Evolutionary conservation across 92 coral and sea anemone species (phyloP).

Genomic region (Scolanthus callimorphus): DNA sequence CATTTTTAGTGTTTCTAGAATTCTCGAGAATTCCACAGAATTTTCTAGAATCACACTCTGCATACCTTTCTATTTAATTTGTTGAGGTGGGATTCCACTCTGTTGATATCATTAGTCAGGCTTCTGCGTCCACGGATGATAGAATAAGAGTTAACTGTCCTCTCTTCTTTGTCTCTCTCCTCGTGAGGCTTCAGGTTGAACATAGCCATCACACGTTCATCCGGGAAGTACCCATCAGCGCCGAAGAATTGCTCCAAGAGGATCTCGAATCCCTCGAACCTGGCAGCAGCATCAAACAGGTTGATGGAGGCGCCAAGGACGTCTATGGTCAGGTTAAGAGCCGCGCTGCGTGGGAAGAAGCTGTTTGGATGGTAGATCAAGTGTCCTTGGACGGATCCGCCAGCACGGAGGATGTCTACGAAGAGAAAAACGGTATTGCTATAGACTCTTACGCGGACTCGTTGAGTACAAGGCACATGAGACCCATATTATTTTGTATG

Average conservation of each 20-base stretch:
- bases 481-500: too few relatives aligned
- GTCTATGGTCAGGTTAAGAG: conserved; percentile 84
- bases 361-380: conserved; percentile 93
- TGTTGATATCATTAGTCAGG: conserved; percentile 64
- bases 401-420: conserved; percentile 74
- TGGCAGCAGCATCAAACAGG: conserved; percentile 86
- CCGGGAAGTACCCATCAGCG: conserved; percentile 88
- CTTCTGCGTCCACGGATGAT: conserved; percentile 54
- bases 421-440: background rate
- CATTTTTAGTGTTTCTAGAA: too few relatives aligned
- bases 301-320: conserved; percentile 95
- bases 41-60: too few relatives aligned
- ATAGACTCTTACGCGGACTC: too few relatives aligned
- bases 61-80: conserved; percentile 67
- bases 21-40: too few relatives aligned
- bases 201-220: conserved; percentile 87
- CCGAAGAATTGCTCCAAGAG: conserved; percentile 91
- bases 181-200: conserved; percentile 78
- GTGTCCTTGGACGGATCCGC: conserved; percentile 97
- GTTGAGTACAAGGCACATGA: too few relatives aligned
- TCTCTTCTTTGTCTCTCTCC: conserved; percentile 52
- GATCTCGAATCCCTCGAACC: conserved; percentile 92
- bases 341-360: conserved; percentile 94
- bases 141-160: conserved; percentile 1
- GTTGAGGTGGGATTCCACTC: conserved; percentile 66